Evolutionary conservation across 2,113 vertebrate genomes (phyloP).

Genomic region (Ciconia stormi): DNA sequence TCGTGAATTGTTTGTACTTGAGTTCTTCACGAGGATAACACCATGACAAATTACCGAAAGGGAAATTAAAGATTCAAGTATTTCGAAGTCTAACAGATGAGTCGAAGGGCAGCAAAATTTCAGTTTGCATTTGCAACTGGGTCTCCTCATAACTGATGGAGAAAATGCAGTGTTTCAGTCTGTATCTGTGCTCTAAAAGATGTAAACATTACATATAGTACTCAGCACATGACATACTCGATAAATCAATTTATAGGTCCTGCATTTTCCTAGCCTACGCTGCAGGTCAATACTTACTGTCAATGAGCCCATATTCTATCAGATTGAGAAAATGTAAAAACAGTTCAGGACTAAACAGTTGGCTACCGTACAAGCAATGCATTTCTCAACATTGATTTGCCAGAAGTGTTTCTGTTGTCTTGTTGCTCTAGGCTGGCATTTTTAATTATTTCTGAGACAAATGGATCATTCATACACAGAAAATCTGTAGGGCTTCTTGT

Average conservation of each 20-base stretch:
- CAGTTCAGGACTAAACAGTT: constrained; percentile 62
- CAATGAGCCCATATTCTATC: constrained; percentile 51
- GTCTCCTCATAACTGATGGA: neutral
- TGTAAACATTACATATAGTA: constrained; percentile 41
- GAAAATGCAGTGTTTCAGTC: constrained; percentile 14
- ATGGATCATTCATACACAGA: constrained; percentile 74
- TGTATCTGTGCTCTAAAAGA: constrained; percentile 31
- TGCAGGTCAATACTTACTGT: constrained; percentile 64
- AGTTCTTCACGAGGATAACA: constrained; percentile 40
- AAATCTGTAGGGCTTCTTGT: constrained; percentile 80
- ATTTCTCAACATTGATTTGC: constrained; percentile 79
- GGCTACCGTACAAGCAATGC: constrained; percentile 69
- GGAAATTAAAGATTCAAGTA: constrained; percentile 68
- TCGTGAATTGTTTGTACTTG: constrained; percentile 13
- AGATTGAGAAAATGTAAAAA: constrained; percentile 62
- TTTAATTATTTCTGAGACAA: constrained; percentile 85
- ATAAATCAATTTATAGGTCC: constrained; percentile 68
- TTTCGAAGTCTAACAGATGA: constrained; percentile 32
- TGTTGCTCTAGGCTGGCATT: constrained; percentile 80
- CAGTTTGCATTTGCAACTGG: constrained; percentile 32
- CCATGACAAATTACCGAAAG: constrained; percentile 68
- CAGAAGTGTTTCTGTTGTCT: constrained; percentile 79
- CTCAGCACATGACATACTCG: constrained; percentile 7
- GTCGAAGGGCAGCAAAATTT: constrained; percentile 3
- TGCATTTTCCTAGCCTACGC: constrained; percentile 37